A percentile compares a stretch with the other conserved stretches of the same genome.
Evolutionary conservation across 2,113 vertebrate species (phyloP).

Genomic region (Acrocephalus arundinaceus): DNA sequence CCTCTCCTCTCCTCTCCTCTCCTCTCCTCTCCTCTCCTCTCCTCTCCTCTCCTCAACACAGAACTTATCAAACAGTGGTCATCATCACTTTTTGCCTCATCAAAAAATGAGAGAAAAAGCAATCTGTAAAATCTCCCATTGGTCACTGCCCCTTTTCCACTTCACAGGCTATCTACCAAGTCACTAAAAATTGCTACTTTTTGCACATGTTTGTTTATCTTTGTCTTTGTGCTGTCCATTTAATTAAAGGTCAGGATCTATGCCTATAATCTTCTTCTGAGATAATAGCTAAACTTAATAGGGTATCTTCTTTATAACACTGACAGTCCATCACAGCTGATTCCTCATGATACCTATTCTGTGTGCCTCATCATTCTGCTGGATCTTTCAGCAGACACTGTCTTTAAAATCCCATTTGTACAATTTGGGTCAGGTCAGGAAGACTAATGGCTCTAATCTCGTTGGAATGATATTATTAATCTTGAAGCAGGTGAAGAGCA

Average conservation of each 20-base stretch:
- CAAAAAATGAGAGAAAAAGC: background rate
- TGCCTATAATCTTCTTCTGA: slow-evolving; percentile 72
- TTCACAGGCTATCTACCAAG: background rate
- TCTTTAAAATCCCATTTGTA: slow-evolving; percentile 79
- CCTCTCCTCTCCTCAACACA: background rate
- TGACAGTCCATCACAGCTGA: slow-evolving; percentile 63
- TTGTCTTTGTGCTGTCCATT: slow-evolving; percentile 31
- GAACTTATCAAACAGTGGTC: background rate
- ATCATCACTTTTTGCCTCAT: background rate
- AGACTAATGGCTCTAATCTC: slow-evolving; percentile 77
- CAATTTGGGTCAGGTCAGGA: slow-evolving; percentile 73
- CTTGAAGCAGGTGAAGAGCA: slow-evolving; percentile 60
- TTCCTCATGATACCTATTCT: slow-evolving; percentile 63
- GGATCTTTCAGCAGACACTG: slow-evolving; percentile 61
- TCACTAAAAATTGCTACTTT: background rate
- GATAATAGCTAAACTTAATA: slow-evolving; percentile 70
- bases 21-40: background rate
- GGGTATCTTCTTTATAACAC: slow-evolving; percentile 60
- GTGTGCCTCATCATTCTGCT: slow-evolving; percentile 65
- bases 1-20: background rate
- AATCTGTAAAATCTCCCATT: background rate
- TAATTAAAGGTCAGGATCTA: slow-evolving; percentile 64
- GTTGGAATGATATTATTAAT: slow-evolving; percentile 74
- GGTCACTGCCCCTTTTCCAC: background rate
- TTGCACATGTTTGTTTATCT: slow-evolving; percentile 49